Conservation (phyloP, 2,113 vertebrate genomes). For the Heloderma charlesbogerti region DNA sequence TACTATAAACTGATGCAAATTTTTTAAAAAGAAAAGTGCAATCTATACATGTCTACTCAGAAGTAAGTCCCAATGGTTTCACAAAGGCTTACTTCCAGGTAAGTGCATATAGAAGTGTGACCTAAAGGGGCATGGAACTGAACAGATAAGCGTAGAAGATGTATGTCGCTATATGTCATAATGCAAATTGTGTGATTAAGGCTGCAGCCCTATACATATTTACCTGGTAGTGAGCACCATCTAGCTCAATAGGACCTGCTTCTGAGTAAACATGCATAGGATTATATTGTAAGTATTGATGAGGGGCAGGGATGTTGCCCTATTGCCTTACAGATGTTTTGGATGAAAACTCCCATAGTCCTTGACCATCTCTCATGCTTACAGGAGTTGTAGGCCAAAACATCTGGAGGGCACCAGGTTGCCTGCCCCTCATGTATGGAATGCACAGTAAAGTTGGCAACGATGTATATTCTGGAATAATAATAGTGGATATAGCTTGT, state of each 20-base stretch:
- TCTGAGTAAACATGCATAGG: not conserved
- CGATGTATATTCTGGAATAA: not conserved
- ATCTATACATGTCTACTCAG: not conserved
- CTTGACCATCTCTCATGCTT: no score
- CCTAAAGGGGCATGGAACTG: not conserved
- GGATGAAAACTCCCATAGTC: no score
- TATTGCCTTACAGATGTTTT: no score
- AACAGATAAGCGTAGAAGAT: not conserved
- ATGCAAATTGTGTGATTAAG: not conserved
- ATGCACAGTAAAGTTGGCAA: no score
- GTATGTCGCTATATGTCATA: not conserved
- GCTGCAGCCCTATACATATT: not conserved
- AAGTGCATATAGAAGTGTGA: not conserved
- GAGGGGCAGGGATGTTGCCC: no score
- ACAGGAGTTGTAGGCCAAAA: no score
- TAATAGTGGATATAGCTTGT: no score
- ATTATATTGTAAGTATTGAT: not conserved
- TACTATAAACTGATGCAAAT: not conserved
- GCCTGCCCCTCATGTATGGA: not conserved
- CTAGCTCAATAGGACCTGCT: not conserved
- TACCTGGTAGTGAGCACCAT: not conserved
- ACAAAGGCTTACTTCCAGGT: not conserved
- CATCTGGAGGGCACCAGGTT: no score
- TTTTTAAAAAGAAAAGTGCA: not conserved
- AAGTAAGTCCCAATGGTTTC: not conserved